Conservation (phyloP, 2,797 vertebrate genomes). For the Cryptoblepharus egeriae region DNA sequence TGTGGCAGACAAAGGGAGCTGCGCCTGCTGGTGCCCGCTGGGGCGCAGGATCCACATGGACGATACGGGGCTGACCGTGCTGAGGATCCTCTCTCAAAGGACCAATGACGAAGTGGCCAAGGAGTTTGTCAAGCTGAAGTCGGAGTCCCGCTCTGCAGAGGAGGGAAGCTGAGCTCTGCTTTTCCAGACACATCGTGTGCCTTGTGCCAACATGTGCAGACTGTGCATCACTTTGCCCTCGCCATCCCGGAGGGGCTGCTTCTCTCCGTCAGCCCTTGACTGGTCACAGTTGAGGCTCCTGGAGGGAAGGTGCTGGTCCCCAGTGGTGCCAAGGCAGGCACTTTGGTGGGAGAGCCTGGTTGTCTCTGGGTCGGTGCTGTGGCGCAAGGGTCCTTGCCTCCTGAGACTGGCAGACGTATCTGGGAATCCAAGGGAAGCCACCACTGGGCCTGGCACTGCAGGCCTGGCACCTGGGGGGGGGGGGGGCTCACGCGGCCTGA, state of each 20-base stretch:
- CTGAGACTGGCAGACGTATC: constrained; percentile 54
- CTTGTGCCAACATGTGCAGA: constrained; percentile 84
- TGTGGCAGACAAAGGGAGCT: constrained; percentile 88
- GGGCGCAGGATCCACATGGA: constrained; percentile 92
- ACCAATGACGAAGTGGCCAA: constrained; percentile 95
- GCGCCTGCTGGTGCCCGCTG: constrained; percentile 94
- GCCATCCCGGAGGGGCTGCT: constrained; percentile 40
- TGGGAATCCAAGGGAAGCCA: no score
- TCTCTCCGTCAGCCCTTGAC: constrained; percentile 56
- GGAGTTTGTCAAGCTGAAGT: constrained; percentile 96
- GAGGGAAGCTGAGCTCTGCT: constrained; percentile 87
- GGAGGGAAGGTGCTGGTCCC: constrained; percentile 39
- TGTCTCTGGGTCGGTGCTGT: constrained; percentile 60
- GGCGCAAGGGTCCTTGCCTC: constrained; percentile 66
- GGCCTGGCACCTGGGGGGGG: neutral
- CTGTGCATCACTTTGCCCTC: constrained; percentile 70
- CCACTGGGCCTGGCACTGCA: no score
- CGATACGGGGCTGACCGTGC: constrained; percentile 93
- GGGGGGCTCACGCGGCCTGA: neutral
- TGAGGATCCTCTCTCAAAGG: constrained; percentile 96
- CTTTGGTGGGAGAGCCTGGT: constrained; percentile 40
- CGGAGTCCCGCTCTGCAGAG: constrained; percentile 90
- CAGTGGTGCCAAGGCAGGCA: no score
- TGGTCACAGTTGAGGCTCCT: constrained; percentile 46
- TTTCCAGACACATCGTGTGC: constrained; percentile 42